Evolutionary conservation across 2,888 invertebrate species (phyloP), one percentile per base, ranked within the genome.

Genomic region (Gymnoscelis rufifasciata): DNA sequence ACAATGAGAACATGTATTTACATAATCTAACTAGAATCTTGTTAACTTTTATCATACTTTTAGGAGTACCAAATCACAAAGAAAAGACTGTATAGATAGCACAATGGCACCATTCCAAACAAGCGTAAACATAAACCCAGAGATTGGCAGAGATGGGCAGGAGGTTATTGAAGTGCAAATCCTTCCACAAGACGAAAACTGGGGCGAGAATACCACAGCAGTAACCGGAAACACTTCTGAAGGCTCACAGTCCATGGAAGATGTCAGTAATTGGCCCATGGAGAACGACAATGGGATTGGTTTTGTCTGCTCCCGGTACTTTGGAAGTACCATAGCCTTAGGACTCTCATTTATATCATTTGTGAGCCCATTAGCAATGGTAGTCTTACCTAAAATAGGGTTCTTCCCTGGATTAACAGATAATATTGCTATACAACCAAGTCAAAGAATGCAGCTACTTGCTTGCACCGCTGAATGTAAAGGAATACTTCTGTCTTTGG

Each of bases 171-270:
- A 98, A 87, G 97, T 98, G 27, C 97, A 98, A 87, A 97, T 98
- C 58, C 83, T 98, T 47, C 97, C 97, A 0, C 95, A 97, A 84
- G 98, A 98, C 83, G 98, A 98, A 70, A 97, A 97, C 78, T 98
- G 98, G 98, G 97, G 97, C n/a, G 98, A 98, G 78, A 98, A 97
- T 67, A 98, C 98, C 0, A 98, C 98, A 0, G 98, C 97, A 0
- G 94, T 98, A 24, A 98, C 98, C 0, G 98, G 97, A 7, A 97
- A 97, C 68, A 98, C 98, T 1, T 97, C 97, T 0, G 98, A 98
- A 73, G 96, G 97, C 63, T 98, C 97, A 2, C 95, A 96, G 61
- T 97, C 97, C 0, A 94, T 96, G 75, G 97, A 97, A 74, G 97
- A 97, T 75, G 92, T 95, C 2, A 94, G 93, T 64, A 93, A 94